Evolutionary conservation across 2,113 vertebrate species (phyloP).

Genomic region (Atrichornis clamosus): DNA sequence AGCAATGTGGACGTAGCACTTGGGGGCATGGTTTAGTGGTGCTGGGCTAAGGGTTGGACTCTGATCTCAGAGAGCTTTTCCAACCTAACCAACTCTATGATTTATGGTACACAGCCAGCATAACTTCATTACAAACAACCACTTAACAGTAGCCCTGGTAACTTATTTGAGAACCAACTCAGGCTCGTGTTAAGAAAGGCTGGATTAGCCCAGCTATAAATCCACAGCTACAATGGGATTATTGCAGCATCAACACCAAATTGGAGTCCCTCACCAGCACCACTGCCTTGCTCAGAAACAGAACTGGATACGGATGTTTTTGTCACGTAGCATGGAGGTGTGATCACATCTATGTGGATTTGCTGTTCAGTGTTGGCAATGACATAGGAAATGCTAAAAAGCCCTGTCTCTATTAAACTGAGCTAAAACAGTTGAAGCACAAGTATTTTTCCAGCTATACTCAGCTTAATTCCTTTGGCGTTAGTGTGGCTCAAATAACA

Average conservation of each 20-base stretch:
- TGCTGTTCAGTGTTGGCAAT: background rate
- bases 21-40: background rate
- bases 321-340: accelerated
- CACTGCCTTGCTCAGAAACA: background rate
- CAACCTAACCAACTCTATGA: background rate
- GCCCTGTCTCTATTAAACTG: background rate
- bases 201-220: background rate
- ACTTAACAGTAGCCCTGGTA: background rate
- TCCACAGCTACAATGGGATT: background rate
- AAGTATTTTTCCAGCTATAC: background rate
- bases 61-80: background rate
- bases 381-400: background rate
- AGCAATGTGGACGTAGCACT: background rate
- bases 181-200: background rate
- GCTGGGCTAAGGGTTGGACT: background rate
- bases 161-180: background rate
- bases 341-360: background rate
- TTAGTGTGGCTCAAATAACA: background rate
- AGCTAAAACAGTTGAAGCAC: background rate
- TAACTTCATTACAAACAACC: background rate
- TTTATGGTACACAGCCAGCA: background rate
- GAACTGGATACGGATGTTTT: background rate
- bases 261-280: background rate
- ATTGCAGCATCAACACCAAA: background rate
- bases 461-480: background rate